A percentile compares a stretch with the other conserved stretches of the same genome.
These are phyloP conservation scores for Himalopsyche anomala DNA, from an alignment of 2,888 invertebrate species.

Conservation along the genomic window DNA sequence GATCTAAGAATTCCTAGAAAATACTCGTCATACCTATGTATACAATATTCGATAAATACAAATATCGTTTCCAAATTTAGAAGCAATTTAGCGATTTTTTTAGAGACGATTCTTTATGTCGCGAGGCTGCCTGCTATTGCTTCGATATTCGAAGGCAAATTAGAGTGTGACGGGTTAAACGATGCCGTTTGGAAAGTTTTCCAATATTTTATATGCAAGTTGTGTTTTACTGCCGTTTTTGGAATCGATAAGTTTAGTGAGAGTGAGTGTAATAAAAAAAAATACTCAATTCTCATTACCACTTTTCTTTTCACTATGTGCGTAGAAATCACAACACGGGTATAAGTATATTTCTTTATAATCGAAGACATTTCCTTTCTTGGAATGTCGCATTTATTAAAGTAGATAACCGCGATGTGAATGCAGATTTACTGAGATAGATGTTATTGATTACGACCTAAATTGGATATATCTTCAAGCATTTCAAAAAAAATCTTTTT, in stretches of 20 bases:
- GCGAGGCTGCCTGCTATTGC: too few species aligned
- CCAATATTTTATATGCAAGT: conserved; percentile 34
- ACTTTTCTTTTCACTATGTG: conserved; percentile 32
- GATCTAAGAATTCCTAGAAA: too few species aligned
- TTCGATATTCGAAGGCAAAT: not conserved
- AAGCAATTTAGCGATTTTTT: too few species aligned
- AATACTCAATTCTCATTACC: conserved; percentile 9
- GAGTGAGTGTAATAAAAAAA: conserved; percentile 1
- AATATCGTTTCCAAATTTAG: too few species aligned
- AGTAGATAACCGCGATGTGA: too few species aligned
- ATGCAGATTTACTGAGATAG: too few species aligned
- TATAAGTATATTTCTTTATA: not conserved
- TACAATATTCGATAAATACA: too few species aligned
- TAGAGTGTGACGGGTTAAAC: not conserved
- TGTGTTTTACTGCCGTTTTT: conserved; percentile 43
- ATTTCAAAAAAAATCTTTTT: too few species aligned
- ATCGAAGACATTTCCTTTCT: conserved; percentile 9
- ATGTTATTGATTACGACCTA: too few species aligned
- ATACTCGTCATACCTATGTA: too few species aligned
- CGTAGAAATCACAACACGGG: not conserved
- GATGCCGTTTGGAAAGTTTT: conserved; percentile 34
- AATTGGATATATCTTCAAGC: too few species aligned
- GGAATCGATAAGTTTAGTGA: conserved; percentile 32
- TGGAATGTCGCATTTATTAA: not conserved
- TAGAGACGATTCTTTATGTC: too few species aligned